Evolutionary conservation across 2,888 invertebrate species (phyloP), one percentile per base, ranked within the genome.

Genomic region (Ornithoptera alexandrae): DNA sequence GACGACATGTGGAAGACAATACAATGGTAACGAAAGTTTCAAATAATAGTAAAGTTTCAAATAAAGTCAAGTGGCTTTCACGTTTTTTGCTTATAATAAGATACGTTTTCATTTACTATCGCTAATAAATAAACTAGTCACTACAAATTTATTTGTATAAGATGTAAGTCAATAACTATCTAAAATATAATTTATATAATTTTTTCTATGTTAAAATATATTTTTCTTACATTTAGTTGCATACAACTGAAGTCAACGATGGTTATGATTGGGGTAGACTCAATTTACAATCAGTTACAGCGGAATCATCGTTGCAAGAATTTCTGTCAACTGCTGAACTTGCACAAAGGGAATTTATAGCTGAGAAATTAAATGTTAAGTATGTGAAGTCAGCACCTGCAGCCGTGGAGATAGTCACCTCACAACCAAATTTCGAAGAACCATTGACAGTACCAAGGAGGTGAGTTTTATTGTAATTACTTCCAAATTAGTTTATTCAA

Each of bases 301-400:
- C 99, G 77, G 98, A 98, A 84, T 97, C 96, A n/a, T 97, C 98
- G 0, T 95, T 99, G 72, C 97, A 99, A 90, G 99, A 99, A 81
- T 99, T 99, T 84, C 92, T 99, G 5, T 96, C 97, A 0, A 99
- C 97, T 0, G 99, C 99, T 0, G 97, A 98, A 86, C 89, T 99
- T 70, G 98, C 99, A 0, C 97, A 97, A 57, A 97, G 97, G 0
- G 98, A 99, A 84, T 99, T 99, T 84, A 96, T 96, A 81, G 96
- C 97, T 4, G 98, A 98, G 84, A 98, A 98, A 83, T 85, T 97
- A 2, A 98, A 98, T 81, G 94, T 98, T 8, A 95, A 83, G 74
- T 91, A 89, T 85, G 88, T 91, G 4, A 89, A 85, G 73, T 88
- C 87, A 1, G 80, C 82, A 4, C 91, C 92, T 0, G 83, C 79